Evolutionary conservation across 2,113 vertebrate genomes (phyloP).

Genomic region (Suricata suricatta): DNA sequence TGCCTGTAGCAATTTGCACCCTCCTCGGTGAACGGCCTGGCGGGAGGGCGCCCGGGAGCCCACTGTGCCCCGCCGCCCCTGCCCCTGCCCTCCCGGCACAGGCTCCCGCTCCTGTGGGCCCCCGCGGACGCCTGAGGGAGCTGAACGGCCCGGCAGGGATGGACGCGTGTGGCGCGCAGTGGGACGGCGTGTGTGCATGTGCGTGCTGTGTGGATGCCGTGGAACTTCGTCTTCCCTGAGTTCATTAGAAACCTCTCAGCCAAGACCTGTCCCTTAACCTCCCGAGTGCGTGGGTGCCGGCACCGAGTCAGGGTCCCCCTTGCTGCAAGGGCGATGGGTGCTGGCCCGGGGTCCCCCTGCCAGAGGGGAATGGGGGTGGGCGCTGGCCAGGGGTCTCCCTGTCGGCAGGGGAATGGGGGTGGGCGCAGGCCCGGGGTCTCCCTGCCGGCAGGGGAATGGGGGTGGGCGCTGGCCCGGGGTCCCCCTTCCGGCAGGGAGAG

Average conservation of each 20-base stretch:
- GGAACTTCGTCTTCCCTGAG: neutral
- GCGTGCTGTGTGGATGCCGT: fast-evolving
- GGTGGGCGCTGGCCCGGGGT: too few relatives aligned
- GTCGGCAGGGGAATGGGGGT: too few relatives aligned
- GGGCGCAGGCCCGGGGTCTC: too few relatives aligned
- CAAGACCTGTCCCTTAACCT: neutral
- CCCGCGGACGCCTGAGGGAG: neutral
- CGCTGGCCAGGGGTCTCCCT: too few relatives aligned
- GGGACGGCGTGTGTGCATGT: fast-evolving
- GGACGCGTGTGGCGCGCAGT: neutral
- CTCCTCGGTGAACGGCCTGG: neutral
- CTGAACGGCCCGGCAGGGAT: neutral
- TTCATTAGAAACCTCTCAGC: neutral
- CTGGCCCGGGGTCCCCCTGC: too few relatives aligned
- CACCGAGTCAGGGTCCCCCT: neutral
- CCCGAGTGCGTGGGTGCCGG: neutral
- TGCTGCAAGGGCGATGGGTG: neutral
- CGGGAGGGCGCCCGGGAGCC: neutral
- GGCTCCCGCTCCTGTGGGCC: neutral
- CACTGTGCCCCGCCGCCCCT: fast-evolving
- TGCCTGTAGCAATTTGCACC: neutral
- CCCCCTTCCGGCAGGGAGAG: neutral
- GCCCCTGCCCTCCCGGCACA: neutral
- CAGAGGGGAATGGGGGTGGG: too few relatives aligned
- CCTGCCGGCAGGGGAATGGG: too few relatives aligned